Evolutionary conservation across 2,113 vertebrate genomes (phyloP), one percentile per base, ranked within the genome.

Genomic region (Rousettus leschenaultii): DNA sequence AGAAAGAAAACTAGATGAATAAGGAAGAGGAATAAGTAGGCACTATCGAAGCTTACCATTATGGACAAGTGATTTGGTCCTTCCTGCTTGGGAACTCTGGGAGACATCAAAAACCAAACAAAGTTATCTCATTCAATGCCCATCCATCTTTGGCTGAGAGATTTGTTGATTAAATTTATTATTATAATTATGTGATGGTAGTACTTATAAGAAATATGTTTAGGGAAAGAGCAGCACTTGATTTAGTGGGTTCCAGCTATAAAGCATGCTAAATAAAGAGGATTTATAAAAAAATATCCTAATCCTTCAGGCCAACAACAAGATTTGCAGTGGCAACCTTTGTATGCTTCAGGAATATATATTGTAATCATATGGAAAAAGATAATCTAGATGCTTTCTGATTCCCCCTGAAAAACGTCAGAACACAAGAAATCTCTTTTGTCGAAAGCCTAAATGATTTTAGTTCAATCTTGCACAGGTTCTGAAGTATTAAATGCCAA

Each of bases 81-180:
- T 28, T 91, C 59, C 65, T 85, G 18, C 35, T 38, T 71, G 59
- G 35, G 30, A 80, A 77, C 30, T 28, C 38, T 15, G 2, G 66
- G 53, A 53, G 4, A 48, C 38, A 77, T 38, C 55, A 45, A 33
- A 68, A 55, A 57, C 57, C 4, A 40, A 7, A n/a, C 26, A 40
- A 12, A 45, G 19, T 24, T 38, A 18, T n/a, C 53, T 84, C 61
- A n/a, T 30, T 82, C 53, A n/a, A 33, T 0, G 6, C 6, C 53
- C 38, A 33, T 9, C 12, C 63, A 5, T 78, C 68, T 71, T 61
- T 28, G 83, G 38, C 61, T 73, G n/a, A 97, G 59, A 94, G 86
- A 22, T 90, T 77, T 95, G 66, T 8, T 96, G 82, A 95, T 95
- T 96, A 82, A 71, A 94, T 95, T 68, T 90, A 94, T 90, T 87